Percentiles rank a stretch among this genome's conserved stretches.
phyloP scores from a whole-genome alignment of 2,888 invertebrate genomes.

The Zaprionus lineosus region DNA sequence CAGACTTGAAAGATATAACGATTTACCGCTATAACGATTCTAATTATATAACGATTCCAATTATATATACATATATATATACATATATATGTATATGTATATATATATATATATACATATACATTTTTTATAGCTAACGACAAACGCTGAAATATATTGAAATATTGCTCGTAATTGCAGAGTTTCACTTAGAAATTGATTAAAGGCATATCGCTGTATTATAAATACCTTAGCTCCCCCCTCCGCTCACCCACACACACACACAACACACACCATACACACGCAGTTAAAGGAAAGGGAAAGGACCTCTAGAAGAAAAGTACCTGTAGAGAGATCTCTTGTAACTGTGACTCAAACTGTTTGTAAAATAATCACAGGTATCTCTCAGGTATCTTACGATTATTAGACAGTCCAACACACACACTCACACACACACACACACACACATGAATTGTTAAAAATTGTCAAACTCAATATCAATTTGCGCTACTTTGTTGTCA shows the following conservation, averaged over 20 bases:
- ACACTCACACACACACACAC: not conserved
- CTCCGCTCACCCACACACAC: conserved; percentile 2
- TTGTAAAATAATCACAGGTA: conserved; percentile 67
- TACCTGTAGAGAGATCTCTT: no score
- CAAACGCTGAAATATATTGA: conserved; percentile 52
- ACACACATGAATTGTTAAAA: conserved; percentile 32
- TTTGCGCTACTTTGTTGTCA: conserved; percentile 71
- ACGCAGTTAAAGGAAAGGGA: no score
- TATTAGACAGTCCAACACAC: no score
- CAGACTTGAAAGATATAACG: no score
- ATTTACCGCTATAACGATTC: no score
- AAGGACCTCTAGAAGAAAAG: no score
- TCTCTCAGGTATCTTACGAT: no score
- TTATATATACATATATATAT: conserved; percentile 1
- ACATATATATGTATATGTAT: conserved; percentile 13
- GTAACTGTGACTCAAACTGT: no score
- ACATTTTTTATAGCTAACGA: conserved; percentile 43
- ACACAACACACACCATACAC: conserved; percentile 48
- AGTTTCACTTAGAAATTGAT: conserved; percentile 54
- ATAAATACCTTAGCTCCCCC: conserved; percentile 58
- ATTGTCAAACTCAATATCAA: conserved; percentile 34
- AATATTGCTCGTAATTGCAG: conserved; percentile 40
- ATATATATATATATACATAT: conserved; percentile 24
- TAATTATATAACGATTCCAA: no score
- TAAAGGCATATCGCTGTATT: conserved; percentile 77